Evolutionary conservation across 2,888 invertebrate genomes (phyloP), one percentile per base, ranked within the genome.

Genomic region (Lysandra coridon): DNA sequence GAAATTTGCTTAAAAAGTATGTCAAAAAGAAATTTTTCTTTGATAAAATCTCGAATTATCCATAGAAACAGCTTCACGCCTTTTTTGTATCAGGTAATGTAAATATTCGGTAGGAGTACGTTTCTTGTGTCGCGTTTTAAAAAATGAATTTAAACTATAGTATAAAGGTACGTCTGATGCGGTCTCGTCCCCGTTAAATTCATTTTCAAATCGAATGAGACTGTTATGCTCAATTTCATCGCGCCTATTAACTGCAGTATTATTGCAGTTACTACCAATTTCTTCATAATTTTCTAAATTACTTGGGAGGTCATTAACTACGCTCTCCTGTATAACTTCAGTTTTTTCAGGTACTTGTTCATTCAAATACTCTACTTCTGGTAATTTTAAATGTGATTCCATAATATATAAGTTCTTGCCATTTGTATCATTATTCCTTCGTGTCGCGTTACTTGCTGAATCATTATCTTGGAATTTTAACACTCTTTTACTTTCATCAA

Each of bases 41-140:
- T 40, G 60, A 64, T 69, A 80, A 12, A 49, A 53, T 57, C 53
- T 77, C 12, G 23, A 53, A 40, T 75, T 74, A 53, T 95, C 90
- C 85, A 93, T 78, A 78, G 81, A 93, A 0, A 96, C 92, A 30
- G 95, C 92, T 83, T 96, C 94, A 84, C 92, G 91, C 83, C 96
- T 89, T 87, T 96, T 88, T 79, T 92, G 90, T 14, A 96, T 95
- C 81, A 96, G 90, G 86, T 96, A 95, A 83, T 93, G 94, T 80
- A 96, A 86, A 88, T 95, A 96, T 81, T 95, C 94, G 79, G 95
- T 96, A 1, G 96, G 96, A 10, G 88, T 89, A 33, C 88, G 76
- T 33, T 53, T 75, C 17, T 10, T 57, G 5, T 14, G 17, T 6
- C 57, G 57, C 30, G 30, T 14, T 49, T 57, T 30, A 10, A 76